phyloP scores from a whole-genome alignment of 2,797 vertebrate genomes.

The Thamnophis elegans region DNA sequence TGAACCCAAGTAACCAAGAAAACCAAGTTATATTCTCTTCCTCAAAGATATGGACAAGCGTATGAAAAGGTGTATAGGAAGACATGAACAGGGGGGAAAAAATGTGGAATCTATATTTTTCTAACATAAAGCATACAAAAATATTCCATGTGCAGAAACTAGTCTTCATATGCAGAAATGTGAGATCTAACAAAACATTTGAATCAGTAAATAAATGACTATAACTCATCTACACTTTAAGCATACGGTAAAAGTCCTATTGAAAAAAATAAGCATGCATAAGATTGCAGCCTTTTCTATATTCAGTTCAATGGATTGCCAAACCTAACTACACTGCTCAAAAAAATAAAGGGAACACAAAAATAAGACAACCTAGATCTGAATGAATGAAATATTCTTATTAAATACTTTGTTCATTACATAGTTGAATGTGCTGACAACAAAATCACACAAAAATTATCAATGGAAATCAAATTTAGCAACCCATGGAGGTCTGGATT shows the following conservation, averaged over 20 bases:
- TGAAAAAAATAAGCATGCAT: neutral
- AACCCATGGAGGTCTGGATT: too few relatives aligned
- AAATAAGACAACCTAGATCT: too few relatives aligned
- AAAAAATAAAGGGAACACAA: too few relatives aligned
- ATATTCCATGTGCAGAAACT: neutral
- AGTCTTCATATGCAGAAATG: neutral
- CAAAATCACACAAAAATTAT: too few relatives aligned
- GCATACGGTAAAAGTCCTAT: neutral
- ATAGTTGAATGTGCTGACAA: too few relatives aligned
- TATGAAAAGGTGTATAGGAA: neutral
- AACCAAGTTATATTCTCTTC: neutral
- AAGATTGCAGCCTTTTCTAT: neutral
- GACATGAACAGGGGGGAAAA: neutral
- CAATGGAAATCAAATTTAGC: too few relatives aligned
- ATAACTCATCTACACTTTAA: neutral
- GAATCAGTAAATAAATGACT: neutral
- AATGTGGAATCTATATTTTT: neutral
- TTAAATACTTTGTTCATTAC: too few relatives aligned
- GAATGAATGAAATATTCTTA: too few relatives aligned
- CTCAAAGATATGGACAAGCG: neutral
- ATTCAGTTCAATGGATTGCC: slow-evolving; percentile 2
- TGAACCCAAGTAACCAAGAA: neutral
- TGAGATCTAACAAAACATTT: neutral
- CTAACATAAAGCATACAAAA: neutral
- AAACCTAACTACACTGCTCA: too few relatives aligned